These are phyloP conservation scores for Matsumyia berberina DNA, from an alignment of 2,888 invertebrate genomes.

Conservation along the genomic window DNA sequence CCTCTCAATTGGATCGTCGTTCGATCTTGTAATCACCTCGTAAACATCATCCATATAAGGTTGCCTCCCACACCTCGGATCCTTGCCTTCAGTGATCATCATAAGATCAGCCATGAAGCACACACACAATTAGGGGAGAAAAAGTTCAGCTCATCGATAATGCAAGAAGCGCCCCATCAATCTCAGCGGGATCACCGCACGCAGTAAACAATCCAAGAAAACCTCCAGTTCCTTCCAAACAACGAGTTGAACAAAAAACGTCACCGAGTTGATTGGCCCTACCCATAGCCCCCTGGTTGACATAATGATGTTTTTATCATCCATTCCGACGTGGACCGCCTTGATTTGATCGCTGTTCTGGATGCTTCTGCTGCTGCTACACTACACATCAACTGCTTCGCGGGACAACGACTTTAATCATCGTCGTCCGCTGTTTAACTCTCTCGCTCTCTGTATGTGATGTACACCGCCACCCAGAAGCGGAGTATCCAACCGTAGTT, in stretches of 20 bases:
- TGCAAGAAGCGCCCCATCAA: conserved; percentile 60
- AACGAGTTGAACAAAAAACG: conserved; percentile 25
- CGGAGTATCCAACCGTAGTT: conserved; percentile 40
- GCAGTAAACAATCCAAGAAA: conserved; percentile 33
- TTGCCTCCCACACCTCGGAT: conserved; percentile 54
- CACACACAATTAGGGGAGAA: conserved; percentile 15
- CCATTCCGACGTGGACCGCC: conserved; percentile 49
- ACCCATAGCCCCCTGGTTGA: conserved; percentile 72
- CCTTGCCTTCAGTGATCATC: conserved; percentile 10
- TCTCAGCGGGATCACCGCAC: conserved; percentile 59
- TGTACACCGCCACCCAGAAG: conserved; percentile 74
- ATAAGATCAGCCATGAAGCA: background rate
- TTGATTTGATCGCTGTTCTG: conserved; percentile 59
- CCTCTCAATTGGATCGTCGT: conserved; percentile 25
- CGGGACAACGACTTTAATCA: conserved; percentile 58
- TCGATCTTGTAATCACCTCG: conserved; percentile 60
- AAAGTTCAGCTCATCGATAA: conserved; percentile 63
- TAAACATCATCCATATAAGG: conserved; percentile 46
- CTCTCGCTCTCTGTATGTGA: conserved; percentile 49
- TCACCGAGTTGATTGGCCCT: conserved; percentile 74
- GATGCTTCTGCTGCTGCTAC: conserved; percentile 33
- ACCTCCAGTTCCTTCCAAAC: conserved; percentile 21
- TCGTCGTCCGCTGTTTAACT: conserved; percentile 35
- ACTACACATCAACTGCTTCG: conserved; percentile 22
- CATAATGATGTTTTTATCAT: conserved; percentile 74